Conservation (phyloP, 2,113 vertebrate genomes). For the Psammodynastes pulverulentus region DNA sequence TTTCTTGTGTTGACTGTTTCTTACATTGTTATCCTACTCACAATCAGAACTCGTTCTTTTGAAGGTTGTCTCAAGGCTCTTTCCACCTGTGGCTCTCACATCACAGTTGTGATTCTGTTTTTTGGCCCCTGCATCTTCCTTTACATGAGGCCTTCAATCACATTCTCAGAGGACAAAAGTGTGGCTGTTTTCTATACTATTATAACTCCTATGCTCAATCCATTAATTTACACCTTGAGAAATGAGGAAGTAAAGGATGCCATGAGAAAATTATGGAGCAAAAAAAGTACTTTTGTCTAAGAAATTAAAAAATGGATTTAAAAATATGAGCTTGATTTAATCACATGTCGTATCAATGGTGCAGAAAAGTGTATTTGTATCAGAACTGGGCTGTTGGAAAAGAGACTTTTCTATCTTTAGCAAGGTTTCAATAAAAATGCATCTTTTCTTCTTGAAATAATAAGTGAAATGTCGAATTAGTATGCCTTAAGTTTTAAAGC, state of each 20-base stretch:
- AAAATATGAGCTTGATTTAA: neutral
- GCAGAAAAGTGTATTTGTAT: neutral
- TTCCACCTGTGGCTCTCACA: constrained; percentile 45
- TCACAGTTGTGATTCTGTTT: constrained; percentile 19
- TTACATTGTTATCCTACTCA: constrained; percentile 35
- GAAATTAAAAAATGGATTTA: neutral
- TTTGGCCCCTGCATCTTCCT: constrained; percentile 37
- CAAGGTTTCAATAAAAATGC: neutral
- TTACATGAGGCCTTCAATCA: constrained; percentile 28
- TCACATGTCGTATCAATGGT: neutral
- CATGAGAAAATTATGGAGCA: constrained; percentile 39
- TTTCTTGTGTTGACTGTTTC: constrained; percentile 48
- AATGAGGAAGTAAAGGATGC: constrained; percentile 35
- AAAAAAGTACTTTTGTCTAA: neutral
- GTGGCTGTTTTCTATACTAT: constrained; percentile 28
- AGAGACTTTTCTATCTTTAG: neutral
- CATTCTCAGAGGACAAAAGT: constrained; percentile 39
- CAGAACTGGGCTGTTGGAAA: neutral
- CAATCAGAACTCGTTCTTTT: constrained; percentile 36
- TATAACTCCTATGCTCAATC: constrained; percentile 34
- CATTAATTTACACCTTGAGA: constrained; percentile 40
- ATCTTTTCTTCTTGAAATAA: neutral
- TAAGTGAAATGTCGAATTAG: neutral
- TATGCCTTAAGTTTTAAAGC: neutral
- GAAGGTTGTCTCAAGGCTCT: constrained; percentile 22